Evolutionary conservation across 2,113 vertebrate species (phyloP).

Genomic region (Ictidomys tridecemlineatus): DNA sequence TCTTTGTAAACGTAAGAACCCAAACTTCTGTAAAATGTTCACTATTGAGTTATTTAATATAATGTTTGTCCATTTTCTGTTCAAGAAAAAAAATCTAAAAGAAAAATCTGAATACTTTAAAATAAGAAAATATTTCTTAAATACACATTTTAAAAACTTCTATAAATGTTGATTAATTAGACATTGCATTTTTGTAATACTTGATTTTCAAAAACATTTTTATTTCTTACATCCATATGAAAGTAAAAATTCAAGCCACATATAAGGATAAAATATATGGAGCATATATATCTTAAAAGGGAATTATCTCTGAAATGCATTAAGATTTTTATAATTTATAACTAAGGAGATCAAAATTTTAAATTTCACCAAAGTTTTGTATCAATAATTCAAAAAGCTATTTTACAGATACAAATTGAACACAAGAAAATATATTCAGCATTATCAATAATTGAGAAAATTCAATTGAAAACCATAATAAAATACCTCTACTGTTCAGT

Average conservation of each 20-base stretch:
- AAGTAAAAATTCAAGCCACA: neutral
- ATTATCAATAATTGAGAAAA: too few relatives aligned
- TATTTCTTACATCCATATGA: neutral
- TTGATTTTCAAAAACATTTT: neutral
- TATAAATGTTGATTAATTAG: neutral
- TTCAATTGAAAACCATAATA: too few relatives aligned
- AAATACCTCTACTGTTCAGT: too few relatives aligned
- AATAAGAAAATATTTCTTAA: neutral
- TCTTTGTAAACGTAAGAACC: neutral
- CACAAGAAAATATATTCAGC: too few relatives aligned
- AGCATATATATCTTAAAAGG: too few relatives aligned
- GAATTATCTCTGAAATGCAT: too few relatives aligned
- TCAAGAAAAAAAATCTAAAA: neutral
- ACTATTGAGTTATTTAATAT: neutral
- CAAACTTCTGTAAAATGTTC: neutral
- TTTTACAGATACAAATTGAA: too few relatives aligned
- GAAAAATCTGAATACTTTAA: neutral
- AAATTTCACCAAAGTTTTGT: too few relatives aligned
- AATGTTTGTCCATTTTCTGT: neutral
- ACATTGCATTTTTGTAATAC: neutral
- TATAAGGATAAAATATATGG: too few relatives aligned
- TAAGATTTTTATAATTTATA: too few relatives aligned
- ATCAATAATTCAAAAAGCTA: too few relatives aligned
- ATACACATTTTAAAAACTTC: neutral
- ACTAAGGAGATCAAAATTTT: too few relatives aligned